phyloP scores from a whole-genome alignment of 2,797 vertebrate species.

The Spinus pinus region DNA sequence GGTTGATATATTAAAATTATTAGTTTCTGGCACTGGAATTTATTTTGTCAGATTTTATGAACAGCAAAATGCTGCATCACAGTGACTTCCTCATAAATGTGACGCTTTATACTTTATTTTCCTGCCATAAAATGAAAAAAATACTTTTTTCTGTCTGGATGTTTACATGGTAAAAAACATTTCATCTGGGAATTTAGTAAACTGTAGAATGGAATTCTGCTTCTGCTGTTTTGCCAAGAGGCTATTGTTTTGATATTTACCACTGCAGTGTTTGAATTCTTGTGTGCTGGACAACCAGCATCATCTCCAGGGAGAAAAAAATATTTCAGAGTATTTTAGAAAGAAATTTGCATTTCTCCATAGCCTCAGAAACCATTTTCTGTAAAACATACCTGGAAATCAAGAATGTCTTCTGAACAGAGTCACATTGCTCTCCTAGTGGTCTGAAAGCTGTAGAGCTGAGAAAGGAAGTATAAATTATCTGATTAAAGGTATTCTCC shows the following conservation, averaged over 20 bases:
- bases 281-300: background rate
- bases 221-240: background rate
- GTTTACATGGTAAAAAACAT: background rate
- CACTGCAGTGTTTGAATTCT: background rate
- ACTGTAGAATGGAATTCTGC: background rate
- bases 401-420: background rate
- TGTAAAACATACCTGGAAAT: background rate
- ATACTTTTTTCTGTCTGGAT: background rate
- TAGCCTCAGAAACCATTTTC: background rate
- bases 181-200: background rate
- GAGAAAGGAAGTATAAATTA: conserved; percentile 1
- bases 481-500: conserved; percentile 12
- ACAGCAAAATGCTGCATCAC: background rate
- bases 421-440: background rate
- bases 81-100: background rate
- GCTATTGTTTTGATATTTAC: background rate
- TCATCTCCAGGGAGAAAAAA: background rate
- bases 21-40: background rate
- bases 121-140: background rate
- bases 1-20: background rate
- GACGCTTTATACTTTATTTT: background rate
- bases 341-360: background rate
- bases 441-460: background rate
- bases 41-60: background rate
- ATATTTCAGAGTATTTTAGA: background rate